Percentiles rank a stretch among this genome's conserved stretches.
Evolutionary conservation across 2,113 vertebrate genomes (phyloP).

Genomic region (Boulengeromyrus knoepffleri): DNA sequence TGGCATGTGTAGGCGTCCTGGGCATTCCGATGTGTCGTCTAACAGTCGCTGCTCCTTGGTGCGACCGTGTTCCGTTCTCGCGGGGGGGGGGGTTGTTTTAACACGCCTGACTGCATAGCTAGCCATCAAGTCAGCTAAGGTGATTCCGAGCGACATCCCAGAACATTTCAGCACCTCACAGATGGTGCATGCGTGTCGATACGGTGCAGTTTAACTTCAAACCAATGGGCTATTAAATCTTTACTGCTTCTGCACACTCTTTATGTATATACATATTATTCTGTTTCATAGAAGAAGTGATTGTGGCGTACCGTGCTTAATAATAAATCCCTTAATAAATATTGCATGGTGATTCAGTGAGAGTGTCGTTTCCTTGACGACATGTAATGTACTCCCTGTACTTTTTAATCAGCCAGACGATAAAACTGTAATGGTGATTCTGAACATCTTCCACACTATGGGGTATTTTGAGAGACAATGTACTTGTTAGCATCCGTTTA

Average conservation of each 20-base stretch:
- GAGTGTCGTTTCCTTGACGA: background rate
- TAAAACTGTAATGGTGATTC: background rate
- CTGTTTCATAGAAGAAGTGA: background rate
- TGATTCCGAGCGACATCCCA: background rate
- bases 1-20: background rate
- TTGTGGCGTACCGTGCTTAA: background rate
- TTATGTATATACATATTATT: background rate
- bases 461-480: background rate
- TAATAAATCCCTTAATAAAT: slow-evolving; percentile 4
- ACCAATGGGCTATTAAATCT: background rate
- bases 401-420: background rate
- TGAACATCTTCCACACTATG: background rate
- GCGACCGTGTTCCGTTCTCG: background rate
- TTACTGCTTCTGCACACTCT: background rate
- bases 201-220: background rate
- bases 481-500: background rate
- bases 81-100: background rate
- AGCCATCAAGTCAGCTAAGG: background rate
- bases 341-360: slow-evolving; percentile 2
- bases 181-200: background rate
- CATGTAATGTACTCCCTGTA: background rate
- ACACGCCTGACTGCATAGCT: background rate
- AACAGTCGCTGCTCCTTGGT: background rate
- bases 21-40: background rate
- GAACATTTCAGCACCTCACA: background rate